phyloP scores from a whole-genome alignment of 2,888 invertebrate genomes.

The Omphaloscelis lunosa region DNA sequence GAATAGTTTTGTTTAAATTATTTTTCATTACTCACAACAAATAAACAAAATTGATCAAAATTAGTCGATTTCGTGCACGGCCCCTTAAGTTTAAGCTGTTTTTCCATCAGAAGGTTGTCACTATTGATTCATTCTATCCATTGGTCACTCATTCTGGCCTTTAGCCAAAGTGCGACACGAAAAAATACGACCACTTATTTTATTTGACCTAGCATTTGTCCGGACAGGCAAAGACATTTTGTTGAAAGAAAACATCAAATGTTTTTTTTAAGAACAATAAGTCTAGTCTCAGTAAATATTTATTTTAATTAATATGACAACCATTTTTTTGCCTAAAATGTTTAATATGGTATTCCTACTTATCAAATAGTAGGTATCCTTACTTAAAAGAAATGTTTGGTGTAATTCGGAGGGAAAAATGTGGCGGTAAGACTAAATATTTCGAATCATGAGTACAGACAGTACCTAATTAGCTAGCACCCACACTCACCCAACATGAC shows the following conservation, averaged over 20 bases:
- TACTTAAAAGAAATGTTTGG: neutral
- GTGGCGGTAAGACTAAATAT: neutral
- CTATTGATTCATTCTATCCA: constrained; percentile 36
- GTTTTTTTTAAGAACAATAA: constrained; percentile 14
- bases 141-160: constrained; percentile 42
- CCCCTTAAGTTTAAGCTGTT: constrained; percentile 9
- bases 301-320: neutral
- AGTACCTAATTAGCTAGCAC: neutral
- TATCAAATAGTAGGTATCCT: neutral
- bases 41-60: too few relatives aligned
- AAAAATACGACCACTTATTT: constrained; percentile 35
- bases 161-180: constrained; percentile 38
- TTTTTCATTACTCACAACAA: too few relatives aligned
- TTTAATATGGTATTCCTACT: neutral
- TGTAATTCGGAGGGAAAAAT: neutral
- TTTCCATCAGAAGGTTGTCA: constrained; percentile 34
- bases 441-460: neutral
- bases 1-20: too few relatives aligned
- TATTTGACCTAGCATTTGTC: constrained; percentile 41
- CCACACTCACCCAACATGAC: too few relatives aligned
- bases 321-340: neutral
- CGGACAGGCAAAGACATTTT: constrained; percentile 22
- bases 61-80: too few relatives aligned
- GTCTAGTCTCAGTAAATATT: neutral
- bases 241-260: neutral